phyloP scores from a whole-genome alignment of 2,113 vertebrate genomes.

The Toxotes chatareus region DNA sequence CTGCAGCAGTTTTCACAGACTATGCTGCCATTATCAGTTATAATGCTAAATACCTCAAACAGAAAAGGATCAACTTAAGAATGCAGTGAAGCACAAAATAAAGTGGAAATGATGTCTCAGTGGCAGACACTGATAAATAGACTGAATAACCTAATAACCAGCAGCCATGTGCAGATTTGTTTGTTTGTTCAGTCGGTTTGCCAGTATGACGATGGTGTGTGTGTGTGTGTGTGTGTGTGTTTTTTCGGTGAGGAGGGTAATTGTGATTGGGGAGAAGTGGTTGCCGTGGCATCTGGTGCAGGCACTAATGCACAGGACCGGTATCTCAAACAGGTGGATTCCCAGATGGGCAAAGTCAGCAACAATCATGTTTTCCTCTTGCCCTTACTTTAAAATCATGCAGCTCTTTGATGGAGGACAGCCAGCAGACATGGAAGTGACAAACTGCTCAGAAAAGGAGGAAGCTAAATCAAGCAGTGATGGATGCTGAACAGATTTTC shows the following conservation, averaged over 20 bases:
- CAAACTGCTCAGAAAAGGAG: not conserved
- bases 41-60: not conserved
- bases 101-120: not conserved
- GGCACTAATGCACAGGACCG: conserved; percentile 8
- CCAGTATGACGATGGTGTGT: not conserved
- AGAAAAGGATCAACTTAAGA: not conserved
- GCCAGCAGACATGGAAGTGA: conserved; percentile 25
- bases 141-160: conserved; percentile 24
- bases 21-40: not conserved
- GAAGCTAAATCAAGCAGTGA: not conserved
- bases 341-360: conserved; percentile 55
- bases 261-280: conserved; percentile 30
- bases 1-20: not conserved
- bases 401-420: conserved; percentile 27
- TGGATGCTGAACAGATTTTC: conserved; percentile 8
- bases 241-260: not conserved
- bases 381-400: conserved; percentile 20
- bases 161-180: conserved; percentile 23
- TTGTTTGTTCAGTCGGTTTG: conserved; percentile 21
- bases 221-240: conserved; percentile 11
- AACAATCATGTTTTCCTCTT: conserved; percentile 39
- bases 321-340: conserved; percentile 52
- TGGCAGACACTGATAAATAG: conserved; percentile 26
- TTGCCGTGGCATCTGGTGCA: conserved; percentile 26
- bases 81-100: conserved; percentile 12